Evolutionary conservation across 2,888 invertebrate genomes (phyloP), one percentile per base, ranked within the genome.

Genomic region (Lepidocyrtoides sp.): DNA sequence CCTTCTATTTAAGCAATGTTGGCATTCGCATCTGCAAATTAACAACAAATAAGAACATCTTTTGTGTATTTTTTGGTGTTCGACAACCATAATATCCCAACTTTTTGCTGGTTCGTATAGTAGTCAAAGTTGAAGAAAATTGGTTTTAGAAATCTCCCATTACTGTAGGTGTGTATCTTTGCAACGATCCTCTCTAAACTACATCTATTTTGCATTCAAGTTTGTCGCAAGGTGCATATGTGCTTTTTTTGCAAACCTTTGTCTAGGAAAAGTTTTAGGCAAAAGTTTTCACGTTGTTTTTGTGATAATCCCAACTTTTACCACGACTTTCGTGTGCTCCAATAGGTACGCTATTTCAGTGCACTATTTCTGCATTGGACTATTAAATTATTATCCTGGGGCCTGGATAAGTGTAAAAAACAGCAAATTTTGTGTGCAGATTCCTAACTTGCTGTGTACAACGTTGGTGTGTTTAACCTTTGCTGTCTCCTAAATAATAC

Each of bases 211-310:
- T 57, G 2, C 29, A 32, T 23, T 26, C 29, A 20, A 17, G 4
- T 60, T 10, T 60, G 60, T n/a, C 69, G 36, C 32, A 66, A 17
- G 29, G 4, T 29, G 29, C 32, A 8, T 48, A 48, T 48, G 48
- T n/a, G n/a, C n/a, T n/a, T 29, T 69, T 69, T 36, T 69, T 36
- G 20, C 32, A 69, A 69, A 32, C 69, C 69, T 69, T 69, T 72
- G 72, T 44, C 72, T 72, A 44, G 72, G 72, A 41, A 72, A 72
- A 72, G 20, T 44, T 72, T 72, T 69, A 8, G n/a, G 63, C 17
- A 69, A 29, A n/a, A 36, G 0, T 36, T 29, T 36, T n/a, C n/a
- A n/a, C 32, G 3, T 36, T 63, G 26, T 14, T 29, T 29, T 63
- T 29, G 3, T 3, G 5, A 26, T 4, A 48, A 14, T 48, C 44